Percentiles rank a stretch among this genome's conserved stretches.
These are phyloP conservation scores for Carduelis carduelis DNA, from an alignment of 2,797 vertebrate genomes.

Conservation along the genomic window DNA sequence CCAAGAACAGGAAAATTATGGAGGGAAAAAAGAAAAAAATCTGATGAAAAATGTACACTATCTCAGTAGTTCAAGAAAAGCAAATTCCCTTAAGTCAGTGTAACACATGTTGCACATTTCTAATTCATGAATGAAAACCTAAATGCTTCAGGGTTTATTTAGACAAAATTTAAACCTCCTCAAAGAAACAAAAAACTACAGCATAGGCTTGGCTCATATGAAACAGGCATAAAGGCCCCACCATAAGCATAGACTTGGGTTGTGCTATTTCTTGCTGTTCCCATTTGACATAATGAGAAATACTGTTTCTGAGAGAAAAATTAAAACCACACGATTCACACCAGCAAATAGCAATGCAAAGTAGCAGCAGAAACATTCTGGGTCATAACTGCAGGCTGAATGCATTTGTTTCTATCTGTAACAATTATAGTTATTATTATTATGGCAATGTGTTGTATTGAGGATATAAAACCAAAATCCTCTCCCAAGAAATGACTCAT, in stretches of 20 bases:
- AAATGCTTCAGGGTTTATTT: neutral
- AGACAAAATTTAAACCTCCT: neutral
- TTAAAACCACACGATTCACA: neutral
- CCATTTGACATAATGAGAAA: neutral
- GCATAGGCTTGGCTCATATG: neutral
- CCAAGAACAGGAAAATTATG: neutral
- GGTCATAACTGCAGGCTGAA: constrained; percentile 56
- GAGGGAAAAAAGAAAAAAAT: neutral
- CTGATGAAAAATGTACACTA: neutral
- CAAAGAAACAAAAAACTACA: neutral
- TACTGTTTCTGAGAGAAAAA: neutral
- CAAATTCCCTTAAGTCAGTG: neutral
- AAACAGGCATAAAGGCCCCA: neutral
- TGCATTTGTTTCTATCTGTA: constrained; percentile 64
- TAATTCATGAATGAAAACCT: neutral
- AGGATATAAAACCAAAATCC: constrained; percentile 68
- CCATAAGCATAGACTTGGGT: neutral
- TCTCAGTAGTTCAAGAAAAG: neutral
- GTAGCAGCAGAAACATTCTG: constrained; percentile 50
- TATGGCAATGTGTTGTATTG: constrained; percentile 64
- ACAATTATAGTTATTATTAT: constrained; percentile 72
- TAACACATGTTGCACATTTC: neutral
- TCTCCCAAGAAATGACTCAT: constrained; percentile 73
- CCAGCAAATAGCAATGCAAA: neutral
- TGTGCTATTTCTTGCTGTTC: neutral